Percentiles rank a stretch among this genome's conserved stretches.
phyloP scores from a whole-genome alignment of 2,888 invertebrate species.

The Apotomis turbidana region DNA sequence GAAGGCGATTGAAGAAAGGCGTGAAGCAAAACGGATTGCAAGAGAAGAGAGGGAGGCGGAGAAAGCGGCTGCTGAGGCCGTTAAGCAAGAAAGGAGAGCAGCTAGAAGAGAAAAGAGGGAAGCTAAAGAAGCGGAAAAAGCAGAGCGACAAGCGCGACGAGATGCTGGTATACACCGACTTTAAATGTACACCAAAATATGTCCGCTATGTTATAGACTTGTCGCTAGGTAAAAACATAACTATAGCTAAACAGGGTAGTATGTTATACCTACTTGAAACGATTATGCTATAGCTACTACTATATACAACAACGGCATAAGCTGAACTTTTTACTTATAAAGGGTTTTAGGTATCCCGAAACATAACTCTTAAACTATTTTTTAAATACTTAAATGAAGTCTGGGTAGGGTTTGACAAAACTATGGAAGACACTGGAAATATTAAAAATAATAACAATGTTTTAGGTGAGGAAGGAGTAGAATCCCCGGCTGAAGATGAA shows the following conservation, averaged over 20 bases:
- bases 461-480: slow-evolving; percentile 69
- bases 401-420: no score
- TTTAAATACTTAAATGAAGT: no score
- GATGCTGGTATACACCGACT: slow-evolving; percentile 58
- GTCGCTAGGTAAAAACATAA: no score
- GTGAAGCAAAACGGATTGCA: slow-evolving; percentile 60
- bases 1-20: slow-evolving; percentile 55
- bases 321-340: no score
- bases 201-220: no score
- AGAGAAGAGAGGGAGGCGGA: slow-evolving; percentile 60
- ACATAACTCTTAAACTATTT: no score
- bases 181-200: background rate
- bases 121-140: slow-evolving; percentile 60
- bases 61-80: slow-evolving; percentile 59
- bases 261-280: no score
- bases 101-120: slow-evolving; percentile 66
- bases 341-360: no score
- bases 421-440: no score
- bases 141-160: slow-evolving; percentile 62
- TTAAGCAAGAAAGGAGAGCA: slow-evolving; percentile 68
- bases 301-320: no score
- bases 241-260: no score
- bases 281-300: no score
- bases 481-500: slow-evolving; percentile 72
- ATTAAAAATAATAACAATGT: background rate